Percentiles rank a stretch among this genome's conserved stretches.
phyloP scores from a whole-genome alignment of 2,113 vertebrate genomes.

The Istiophorus platypterus region DNA sequence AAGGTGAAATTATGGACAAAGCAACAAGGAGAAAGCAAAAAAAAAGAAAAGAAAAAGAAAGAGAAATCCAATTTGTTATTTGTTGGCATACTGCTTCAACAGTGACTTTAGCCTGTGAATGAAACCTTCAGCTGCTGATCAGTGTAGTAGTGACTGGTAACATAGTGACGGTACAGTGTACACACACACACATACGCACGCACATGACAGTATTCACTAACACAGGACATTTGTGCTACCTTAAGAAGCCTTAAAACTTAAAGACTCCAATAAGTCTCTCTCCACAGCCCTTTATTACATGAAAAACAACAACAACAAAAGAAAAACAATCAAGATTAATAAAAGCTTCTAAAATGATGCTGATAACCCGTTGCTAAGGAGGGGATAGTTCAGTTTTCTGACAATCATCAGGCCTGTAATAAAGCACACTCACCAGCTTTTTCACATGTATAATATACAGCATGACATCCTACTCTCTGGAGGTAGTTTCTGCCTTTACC shows the following conservation, averaged over 20 bases:
- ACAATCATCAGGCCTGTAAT: neutral
- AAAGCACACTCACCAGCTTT: neutral
- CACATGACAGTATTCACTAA: neutral
- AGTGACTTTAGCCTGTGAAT: neutral
- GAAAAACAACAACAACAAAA: neutral
- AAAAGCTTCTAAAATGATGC: neutral
- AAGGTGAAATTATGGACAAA: neutral
- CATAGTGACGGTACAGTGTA: too few relatives aligned
- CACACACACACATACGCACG: neutral
- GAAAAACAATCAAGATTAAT: neutral
- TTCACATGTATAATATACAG: neutral
- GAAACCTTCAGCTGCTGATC: neutral
- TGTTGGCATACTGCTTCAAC: neutral
- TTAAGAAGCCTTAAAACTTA: neutral
- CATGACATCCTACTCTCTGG: neutral
- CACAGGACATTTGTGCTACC: neutral
- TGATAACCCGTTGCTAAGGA: neutral
- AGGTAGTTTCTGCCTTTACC: constrained; percentile 85
- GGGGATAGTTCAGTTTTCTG: neutral
- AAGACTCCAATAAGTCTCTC: neutral
- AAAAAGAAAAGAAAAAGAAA: neutral
- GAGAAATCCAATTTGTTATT: neutral
- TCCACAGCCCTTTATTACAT: neutral
- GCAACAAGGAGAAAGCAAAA: neutral
- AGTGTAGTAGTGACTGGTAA: neutral